phyloP scores from a whole-genome alignment of 2,797 vertebrate species.

The Argentina silus region DNA sequence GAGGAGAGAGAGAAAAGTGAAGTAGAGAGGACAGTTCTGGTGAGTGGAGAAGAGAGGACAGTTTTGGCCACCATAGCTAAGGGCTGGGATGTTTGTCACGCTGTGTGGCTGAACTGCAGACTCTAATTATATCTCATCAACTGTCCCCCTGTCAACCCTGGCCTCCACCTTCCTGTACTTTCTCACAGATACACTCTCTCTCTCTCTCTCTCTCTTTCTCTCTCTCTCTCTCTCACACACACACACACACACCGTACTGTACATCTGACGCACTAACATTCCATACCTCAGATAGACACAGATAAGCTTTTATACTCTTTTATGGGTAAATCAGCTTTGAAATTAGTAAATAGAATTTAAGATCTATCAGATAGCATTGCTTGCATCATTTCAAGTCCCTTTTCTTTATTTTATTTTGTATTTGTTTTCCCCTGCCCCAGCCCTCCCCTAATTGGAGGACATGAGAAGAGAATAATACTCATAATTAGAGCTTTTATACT shows the following conservation, averaged over 20 bases:
- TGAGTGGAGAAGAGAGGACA: too few species aligned
- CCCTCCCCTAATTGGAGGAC: too few species aligned
- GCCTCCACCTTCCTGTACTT: constrained; percentile 58
- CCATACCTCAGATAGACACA: constrained; percentile 40
- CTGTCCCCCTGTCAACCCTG: constrained; percentile 67
- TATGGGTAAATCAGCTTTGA: too few species aligned
- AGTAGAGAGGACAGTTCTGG: constrained; percentile 35
- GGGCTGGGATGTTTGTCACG: constrained; percentile 62
- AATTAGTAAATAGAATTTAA: too few species aligned
- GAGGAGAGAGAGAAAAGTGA: constrained; percentile 17
- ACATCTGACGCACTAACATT: constrained; percentile 35
- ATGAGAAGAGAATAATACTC: too few species aligned
- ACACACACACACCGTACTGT: constrained; percentile 34
- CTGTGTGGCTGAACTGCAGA: constrained; percentile 46
- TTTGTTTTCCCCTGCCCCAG: too few species aligned
- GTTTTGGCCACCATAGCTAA: constrained; percentile 41
- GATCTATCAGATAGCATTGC: too few species aligned
- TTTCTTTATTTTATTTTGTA: too few species aligned
- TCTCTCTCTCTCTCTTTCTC: too few species aligned
- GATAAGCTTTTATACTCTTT: neutral
- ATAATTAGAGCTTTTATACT: too few species aligned
- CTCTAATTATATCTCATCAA: constrained; percentile 80
- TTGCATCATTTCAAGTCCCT: too few species aligned
- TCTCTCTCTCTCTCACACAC: constrained; percentile 1
- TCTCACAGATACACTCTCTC: neutral